Evolutionary conservation across 2,797 vertebrate genomes (phyloP).

Genomic region (Anableps anableps): DNA sequence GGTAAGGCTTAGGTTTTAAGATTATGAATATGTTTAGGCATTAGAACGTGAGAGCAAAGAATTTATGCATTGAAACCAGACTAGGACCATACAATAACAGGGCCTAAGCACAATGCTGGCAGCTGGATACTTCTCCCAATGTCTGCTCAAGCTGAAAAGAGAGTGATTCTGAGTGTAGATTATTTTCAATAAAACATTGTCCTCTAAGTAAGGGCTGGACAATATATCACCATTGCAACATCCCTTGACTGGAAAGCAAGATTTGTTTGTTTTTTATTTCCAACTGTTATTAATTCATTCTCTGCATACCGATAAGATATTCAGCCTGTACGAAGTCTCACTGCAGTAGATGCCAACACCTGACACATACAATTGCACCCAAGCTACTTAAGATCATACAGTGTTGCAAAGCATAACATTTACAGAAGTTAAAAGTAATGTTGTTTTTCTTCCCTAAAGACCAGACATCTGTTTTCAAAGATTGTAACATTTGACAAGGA

Average conservation of each 20-base stretch:
- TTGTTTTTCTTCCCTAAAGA: background rate
- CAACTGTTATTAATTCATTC: background rate
- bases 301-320: background rate
- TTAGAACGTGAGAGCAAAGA: background rate
- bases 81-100: background rate
- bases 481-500: background rate
- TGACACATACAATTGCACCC: background rate
- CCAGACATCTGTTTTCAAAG: background rate
- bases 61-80: background rate
- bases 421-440: background rate
- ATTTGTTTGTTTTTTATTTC: background rate
- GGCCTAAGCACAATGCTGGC: no score
- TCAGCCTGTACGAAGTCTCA: background rate
- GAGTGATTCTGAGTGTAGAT: no score
- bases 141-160: no score
- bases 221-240: background rate
- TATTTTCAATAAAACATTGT: background rate
- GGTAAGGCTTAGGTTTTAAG: background rate
- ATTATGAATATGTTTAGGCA: background rate
- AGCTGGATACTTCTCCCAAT: no score
- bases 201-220: background rate
- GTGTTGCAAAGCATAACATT: background rate
- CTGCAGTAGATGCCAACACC: background rate
- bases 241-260: background rate
- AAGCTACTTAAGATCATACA: background rate